phyloP scores from a whole-genome alignment of 1,140 invertebrate species.

The Bicyclus anynana region DNA sequence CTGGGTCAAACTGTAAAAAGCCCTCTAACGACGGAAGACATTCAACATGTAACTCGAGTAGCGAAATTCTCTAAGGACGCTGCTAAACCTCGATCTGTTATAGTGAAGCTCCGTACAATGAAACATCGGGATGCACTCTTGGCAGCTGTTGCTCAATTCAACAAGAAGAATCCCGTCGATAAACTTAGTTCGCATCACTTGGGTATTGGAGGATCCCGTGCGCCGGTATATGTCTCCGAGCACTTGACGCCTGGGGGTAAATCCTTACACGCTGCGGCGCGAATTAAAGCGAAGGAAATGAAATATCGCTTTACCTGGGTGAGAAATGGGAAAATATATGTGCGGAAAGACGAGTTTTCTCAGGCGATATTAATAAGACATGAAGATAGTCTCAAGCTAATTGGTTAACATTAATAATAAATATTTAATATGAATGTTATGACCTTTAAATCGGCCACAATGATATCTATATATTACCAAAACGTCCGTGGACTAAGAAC shows the following conservation, averaged over 20 bases:
- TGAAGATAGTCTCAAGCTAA: neutral
- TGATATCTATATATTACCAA: neutral
- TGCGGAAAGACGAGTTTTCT: neutral
- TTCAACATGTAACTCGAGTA: constrained; percentile 11
- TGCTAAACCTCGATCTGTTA: constrained; percentile 5
- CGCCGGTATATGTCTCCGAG: too few relatives aligned
- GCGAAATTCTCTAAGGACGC: constrained; percentile 1
- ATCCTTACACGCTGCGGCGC: too few relatives aligned
- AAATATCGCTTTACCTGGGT: too few relatives aligned
- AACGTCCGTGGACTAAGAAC: neutral
- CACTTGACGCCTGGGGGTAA: too few relatives aligned
- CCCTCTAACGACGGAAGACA: constrained; percentile 3
- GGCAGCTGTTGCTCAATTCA: neutral
- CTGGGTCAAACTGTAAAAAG: constrained; percentile 1
- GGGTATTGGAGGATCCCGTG: too few relatives aligned
- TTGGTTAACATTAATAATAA: neutral
- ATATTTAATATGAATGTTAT: neutral
- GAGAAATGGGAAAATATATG: too few relatives aligned
- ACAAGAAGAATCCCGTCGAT: neutral
- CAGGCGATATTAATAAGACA: neutral
- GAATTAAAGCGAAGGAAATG: too few relatives aligned
- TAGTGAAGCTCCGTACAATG: constrained; percentile 1
- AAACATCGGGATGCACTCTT: constrained; percentile 6
- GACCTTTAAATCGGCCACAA: neutral
- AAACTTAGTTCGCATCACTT: too few relatives aligned